Conservation (phyloP, 2,888 invertebrate genomes). For the Athripsodes cinereus region DNA sequence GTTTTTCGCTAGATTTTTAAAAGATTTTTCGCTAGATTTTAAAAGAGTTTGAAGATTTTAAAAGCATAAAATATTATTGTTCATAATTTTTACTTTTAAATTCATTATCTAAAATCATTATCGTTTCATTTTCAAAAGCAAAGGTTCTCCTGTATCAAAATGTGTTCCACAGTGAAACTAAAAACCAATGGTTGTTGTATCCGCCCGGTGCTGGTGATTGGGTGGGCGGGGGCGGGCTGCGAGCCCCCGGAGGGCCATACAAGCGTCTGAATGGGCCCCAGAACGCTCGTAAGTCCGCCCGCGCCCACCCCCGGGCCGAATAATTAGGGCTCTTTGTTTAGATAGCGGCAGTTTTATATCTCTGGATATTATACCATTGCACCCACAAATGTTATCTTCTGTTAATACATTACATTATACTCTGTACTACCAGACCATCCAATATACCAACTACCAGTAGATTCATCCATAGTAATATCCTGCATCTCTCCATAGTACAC, state of each 20-base stretch:
- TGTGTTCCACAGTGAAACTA: conserved; percentile 29
- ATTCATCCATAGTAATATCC: background rate
- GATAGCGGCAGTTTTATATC: conserved; percentile 55
- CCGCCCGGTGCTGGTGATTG: conserved; percentile 46
- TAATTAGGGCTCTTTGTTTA: conserved; percentile 61
- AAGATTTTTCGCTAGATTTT: too few relatives aligned
- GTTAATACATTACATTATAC: background rate
- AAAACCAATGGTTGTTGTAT: conserved; percentile 54
- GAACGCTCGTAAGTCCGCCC: conserved; percentile 65
- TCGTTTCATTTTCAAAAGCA: too few relatives aligned
- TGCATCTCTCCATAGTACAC: too few relatives aligned
- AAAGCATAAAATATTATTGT: too few relatives aligned
- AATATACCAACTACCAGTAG: background rate
- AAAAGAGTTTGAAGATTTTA: too few relatives aligned
- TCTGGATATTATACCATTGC: conserved; percentile 23
- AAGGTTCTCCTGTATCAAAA: conserved; percentile 27
- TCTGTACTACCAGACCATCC: background rate
- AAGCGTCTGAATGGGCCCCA: conserved; percentile 62
- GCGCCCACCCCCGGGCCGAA: conserved; percentile 57
- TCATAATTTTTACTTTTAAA: too few relatives aligned
- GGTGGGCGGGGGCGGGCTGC: conserved; percentile 54
- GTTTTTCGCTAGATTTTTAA: too few relatives aligned
- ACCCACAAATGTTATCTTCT: conserved; percentile 24
- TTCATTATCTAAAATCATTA: too few relatives aligned
- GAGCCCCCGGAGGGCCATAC: conserved; percentile 56